phyloP scores from a whole-genome alignment of 2,888 invertebrate species.

The Diachrysia chrysitis region DNA sequence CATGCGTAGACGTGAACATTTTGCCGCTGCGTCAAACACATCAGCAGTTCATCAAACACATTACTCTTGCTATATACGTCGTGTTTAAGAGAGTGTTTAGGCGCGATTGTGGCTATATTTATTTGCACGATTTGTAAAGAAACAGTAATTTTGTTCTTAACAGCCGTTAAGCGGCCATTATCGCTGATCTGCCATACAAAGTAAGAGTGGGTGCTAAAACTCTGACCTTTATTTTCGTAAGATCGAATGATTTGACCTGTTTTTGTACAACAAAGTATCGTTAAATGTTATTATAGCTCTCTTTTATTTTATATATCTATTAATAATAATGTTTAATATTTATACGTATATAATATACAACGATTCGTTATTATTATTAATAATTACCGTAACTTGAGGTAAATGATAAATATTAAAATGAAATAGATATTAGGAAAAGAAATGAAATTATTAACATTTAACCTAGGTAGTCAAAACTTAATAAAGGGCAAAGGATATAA shows the following conservation, averaged over 20 bases:
- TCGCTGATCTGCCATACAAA: background rate
- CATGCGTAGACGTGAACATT: background rate
- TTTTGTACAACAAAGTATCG: background rate
- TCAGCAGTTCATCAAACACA: background rate
- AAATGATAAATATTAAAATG: too few relatives aligned
- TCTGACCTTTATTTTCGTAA: background rate
- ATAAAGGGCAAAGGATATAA: too few relatives aligned
- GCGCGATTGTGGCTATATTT: slow-evolving; percentile 31
- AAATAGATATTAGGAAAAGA: too few relatives aligned
- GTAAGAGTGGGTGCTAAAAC: background rate
- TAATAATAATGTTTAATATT: too few relatives aligned
- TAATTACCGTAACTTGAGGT: too few relatives aligned
- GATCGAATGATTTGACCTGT: background rate
- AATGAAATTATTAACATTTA: too few relatives aligned
- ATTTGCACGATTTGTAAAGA: slow-evolving; percentile 31
- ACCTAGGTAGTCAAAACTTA: too few relatives aligned
- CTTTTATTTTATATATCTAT: background rate
- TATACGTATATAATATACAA: too few relatives aligned
- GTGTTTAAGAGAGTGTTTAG: background rate
- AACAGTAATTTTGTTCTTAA: slow-evolving; percentile 38
- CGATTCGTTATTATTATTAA: too few relatives aligned
- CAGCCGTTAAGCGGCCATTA: slow-evolving; percentile 24
- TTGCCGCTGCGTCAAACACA: background rate
- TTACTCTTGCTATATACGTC: background rate
- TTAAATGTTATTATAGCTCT: background rate